Conservation (phyloP, 2,797 vertebrate genomes). For the Graptemys geographica region DNA sequence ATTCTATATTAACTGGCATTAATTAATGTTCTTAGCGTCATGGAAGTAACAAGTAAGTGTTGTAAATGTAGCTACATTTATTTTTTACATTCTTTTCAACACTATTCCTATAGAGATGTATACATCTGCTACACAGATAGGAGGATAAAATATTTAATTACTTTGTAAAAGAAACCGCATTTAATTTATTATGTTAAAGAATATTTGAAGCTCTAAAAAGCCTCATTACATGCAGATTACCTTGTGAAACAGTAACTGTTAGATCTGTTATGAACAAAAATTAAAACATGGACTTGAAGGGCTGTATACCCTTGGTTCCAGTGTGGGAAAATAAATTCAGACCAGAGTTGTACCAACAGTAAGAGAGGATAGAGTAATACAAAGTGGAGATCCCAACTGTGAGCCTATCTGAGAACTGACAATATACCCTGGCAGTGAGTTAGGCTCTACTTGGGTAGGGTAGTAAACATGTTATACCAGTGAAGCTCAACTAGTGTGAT, state of each 20-base stretch:
- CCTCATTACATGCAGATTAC: conserved; percentile 14
- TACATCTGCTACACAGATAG: not conserved
- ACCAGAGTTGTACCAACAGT: not conserved
- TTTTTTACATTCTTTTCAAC: not conserved
- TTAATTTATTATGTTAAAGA: conserved; percentile 10
- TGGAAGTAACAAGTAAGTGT: not conserved
- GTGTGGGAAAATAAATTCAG: not conserved
- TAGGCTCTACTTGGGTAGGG: not conserved
- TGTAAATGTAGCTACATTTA: not conserved
- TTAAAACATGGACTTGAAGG: not conserved
- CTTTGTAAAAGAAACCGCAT: conserved; percentile 5
- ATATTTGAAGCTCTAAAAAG: conserved; percentile 23
- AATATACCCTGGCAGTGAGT: not conserved
- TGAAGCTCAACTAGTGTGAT: not conserved
- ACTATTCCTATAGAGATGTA: not conserved
- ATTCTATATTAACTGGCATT: not conserved
- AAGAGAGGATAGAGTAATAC: not conserved
- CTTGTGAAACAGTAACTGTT: not conserved
- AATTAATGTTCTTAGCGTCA: not conserved
- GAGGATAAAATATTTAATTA: not conserved
- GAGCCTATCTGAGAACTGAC: not conserved
- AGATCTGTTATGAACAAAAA: not conserved
- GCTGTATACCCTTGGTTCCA: not conserved
- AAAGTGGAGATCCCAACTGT: not conserved
- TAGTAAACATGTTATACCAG: not conserved